Evolutionary conservation across 2,888 invertebrate species (phyloP).

Genomic region (Chelonus formosanus): DNA sequence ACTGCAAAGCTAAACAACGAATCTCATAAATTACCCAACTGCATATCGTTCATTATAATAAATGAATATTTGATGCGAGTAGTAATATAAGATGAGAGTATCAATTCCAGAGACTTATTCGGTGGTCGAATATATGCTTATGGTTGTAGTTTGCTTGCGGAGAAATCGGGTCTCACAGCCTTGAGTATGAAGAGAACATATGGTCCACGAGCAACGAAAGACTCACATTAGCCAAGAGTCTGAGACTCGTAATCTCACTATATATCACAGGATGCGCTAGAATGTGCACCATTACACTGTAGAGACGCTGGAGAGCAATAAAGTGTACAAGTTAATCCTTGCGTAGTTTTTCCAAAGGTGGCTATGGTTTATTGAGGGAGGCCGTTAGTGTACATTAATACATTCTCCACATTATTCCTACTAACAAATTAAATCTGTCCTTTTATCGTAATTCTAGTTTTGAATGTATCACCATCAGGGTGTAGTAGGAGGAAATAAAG

Average conservation of each 20-base stretch:
- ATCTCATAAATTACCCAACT: constrained; percentile 5
- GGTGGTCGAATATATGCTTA: constrained; percentile 12
- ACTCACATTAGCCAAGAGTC: constrained; percentile 52
- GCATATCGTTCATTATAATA: constrained; percentile 27
- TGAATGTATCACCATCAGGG: too few relatives aligned
- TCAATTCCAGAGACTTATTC: constrained; percentile 6
- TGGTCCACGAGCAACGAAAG: constrained; percentile 54
- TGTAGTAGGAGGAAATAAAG: neutral
- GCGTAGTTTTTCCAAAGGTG: constrained; percentile 35
- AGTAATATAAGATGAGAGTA: constrained; percentile 8
- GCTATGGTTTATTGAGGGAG: constrained; percentile 3
- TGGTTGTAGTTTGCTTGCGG: constrained; percentile 27
- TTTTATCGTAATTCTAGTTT: neutral
- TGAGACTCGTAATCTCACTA: constrained; percentile 60
- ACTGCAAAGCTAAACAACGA: too few relatives aligned
- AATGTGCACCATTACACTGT: constrained; percentile 32
- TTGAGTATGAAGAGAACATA: constrained; percentile 53
- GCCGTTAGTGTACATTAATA: neutral
- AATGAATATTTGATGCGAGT: constrained; percentile 29
- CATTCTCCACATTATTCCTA: neutral
- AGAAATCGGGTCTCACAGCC: constrained; percentile 51
- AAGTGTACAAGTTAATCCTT: constrained; percentile 43
- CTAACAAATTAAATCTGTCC: constrained; percentile 27
- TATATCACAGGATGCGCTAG: constrained; percentile 60
- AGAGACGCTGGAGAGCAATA: constrained; percentile 41